Percentiles rank a stretch among this genome's conserved stretches.
Evolutionary conservation across 2,113 vertebrate genomes (phyloP).

Genomic region (Microcebus griseorufus): DNA sequence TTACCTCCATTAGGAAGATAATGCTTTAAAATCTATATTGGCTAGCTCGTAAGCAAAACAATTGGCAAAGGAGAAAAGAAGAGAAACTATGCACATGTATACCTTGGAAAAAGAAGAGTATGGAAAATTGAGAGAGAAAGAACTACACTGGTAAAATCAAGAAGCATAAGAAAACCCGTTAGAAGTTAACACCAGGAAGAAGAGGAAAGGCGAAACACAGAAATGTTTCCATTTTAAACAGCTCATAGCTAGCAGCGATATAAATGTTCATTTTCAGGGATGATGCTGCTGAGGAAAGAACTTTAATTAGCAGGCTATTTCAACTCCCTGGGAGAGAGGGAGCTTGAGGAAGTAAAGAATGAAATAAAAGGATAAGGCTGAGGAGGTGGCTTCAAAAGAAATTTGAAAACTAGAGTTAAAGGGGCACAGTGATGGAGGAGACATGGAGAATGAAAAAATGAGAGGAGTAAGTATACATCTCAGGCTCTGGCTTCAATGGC

Average conservation of each 20-base stretch:
- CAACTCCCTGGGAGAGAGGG: background rate
- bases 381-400: background rate
- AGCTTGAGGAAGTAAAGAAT: background rate
- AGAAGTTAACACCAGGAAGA: background rate
- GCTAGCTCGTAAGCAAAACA: background rate
- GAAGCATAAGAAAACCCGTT: background rate
- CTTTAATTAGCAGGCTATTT: background rate
- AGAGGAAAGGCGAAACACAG: background rate
- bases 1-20: background rate
- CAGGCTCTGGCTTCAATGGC: background rate
- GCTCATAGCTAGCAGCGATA: background rate
- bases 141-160: background rate
- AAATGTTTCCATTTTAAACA: background rate
- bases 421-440: rapidly evolving
- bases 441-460: background rate
- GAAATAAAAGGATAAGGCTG: background rate
- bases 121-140: background rate
- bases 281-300: background rate
- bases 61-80: background rate
- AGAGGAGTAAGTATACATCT: background rate
- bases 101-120: background rate
- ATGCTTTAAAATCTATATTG: background rate
- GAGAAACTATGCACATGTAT: background rate
- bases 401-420: background rate
- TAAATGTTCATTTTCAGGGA: background rate